Evolutionary conservation across 2,888 invertebrate species (phyloP).

Genomic region (Gisinianus flammeolus): DNA sequence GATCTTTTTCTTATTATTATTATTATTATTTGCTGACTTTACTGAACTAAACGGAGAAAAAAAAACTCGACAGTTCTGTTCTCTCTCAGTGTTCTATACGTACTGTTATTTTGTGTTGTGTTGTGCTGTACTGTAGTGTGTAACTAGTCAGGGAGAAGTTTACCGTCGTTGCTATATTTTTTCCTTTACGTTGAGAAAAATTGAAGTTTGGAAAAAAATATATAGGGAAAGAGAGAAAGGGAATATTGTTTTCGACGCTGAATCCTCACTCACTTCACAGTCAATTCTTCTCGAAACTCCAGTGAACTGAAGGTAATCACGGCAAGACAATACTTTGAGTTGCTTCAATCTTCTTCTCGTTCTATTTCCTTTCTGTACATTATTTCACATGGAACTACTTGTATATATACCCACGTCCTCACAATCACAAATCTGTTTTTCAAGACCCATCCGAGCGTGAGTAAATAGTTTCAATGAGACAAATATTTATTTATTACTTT

Average conservation of each 20-base stretch:
- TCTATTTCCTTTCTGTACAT: not conserved
- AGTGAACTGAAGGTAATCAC: not conserved
- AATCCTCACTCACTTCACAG: too few relatives aligned
- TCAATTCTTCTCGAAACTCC: not conserved
- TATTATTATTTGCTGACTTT: not conserved
- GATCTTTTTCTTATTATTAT: not conserved
- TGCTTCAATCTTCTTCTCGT: not conserved
- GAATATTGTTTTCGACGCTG: not conserved
- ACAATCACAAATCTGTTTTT: not conserved
- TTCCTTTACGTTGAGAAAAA: not conserved
- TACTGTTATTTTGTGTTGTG: too few relatives aligned
- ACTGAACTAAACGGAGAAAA: not conserved
- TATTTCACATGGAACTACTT: not conserved
- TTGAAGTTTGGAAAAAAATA: not conserved
- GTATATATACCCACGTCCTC: not conserved
- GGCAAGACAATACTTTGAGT: not conserved
- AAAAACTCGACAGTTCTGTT: not conserved
- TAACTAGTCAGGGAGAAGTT: not conserved
- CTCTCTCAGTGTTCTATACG: not conserved
- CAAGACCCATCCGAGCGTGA: not conserved
- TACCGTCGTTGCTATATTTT: not conserved
- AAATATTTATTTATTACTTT: not conserved
- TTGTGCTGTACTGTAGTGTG: not conserved
- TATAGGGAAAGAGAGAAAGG: not conserved
- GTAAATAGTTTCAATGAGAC: conserved; percentile 8